Percentiles rank a stretch among this genome's conserved stretches.
These are phyloP conservation scores for Glaucopsyche alexis DNA, from an alignment of 2,888 invertebrate genomes.

Conservation along the genomic window DNA sequence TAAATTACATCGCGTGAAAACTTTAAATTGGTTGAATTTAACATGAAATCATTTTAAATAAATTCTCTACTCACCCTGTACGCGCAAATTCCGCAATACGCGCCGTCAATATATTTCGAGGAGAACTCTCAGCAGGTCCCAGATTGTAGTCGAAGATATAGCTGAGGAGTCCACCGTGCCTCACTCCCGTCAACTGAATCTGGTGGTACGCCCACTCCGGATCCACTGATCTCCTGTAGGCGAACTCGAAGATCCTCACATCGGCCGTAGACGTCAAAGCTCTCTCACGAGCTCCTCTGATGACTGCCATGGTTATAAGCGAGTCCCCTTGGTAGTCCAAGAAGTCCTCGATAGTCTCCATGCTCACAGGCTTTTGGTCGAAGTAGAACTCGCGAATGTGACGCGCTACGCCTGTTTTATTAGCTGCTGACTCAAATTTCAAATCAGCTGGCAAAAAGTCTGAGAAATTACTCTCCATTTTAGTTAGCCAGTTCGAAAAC, in stretches of 20 bases:
- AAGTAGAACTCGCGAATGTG: slow-evolving; percentile 59
- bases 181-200: slow-evolving; percentile 57
- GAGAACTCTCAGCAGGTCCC: slow-evolving; percentile 44
- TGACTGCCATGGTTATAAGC: slow-evolving; percentile 54
- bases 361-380: slow-evolving; percentile 46
- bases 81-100: slow-evolving; percentile 55
- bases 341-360: slow-evolving; percentile 59
- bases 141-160: slow-evolving; percentile 61
- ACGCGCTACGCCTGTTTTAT: slow-evolving; percentile 45
- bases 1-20: too few relatives aligned
- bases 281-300: slow-evolving; percentile 58
- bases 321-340: slow-evolving; percentile 66
- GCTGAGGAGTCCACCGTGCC: slow-evolving; percentile 61
- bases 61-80: slow-evolving; percentile 52
- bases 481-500: slow-evolving; percentile 50
- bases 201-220: slow-evolving; percentile 57
- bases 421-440: slow-evolving; percentile 43
- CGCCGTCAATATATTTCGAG: slow-evolving; percentile 47
- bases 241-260: slow-evolving; percentile 60
- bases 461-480: slow-evolving; percentile 61
- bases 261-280: slow-evolving; percentile 50
- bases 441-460: slow-evolving; percentile 63
- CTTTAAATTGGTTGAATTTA: too few relatives aligned
- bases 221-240: slow-evolving; percentile 56
- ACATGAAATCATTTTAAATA: neutral